Evolutionary conservation across 2,113 vertebrate species (phyloP).

Genomic region (Struthidea cinerea): DNA sequence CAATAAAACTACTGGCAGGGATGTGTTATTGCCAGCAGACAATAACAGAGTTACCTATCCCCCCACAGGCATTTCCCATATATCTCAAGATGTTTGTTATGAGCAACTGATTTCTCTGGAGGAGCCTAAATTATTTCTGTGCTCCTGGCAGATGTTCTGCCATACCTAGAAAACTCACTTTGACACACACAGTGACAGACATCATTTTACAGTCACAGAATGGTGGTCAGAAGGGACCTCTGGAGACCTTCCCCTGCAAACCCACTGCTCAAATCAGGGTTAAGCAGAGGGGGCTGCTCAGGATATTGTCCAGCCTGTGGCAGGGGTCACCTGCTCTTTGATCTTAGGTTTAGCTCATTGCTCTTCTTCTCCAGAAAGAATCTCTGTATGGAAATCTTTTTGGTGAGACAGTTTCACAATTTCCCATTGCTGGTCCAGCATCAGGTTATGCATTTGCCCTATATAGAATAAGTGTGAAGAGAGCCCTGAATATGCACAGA

Average conservation of each 20-base stretch:
- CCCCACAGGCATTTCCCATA: not conserved
- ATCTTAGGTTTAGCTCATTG: not conserved
- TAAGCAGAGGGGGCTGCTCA: not conserved
- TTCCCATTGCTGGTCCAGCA: not conserved
- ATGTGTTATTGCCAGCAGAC: conserved; percentile 11
- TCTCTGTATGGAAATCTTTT: not conserved
- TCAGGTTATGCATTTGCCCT: not conserved
- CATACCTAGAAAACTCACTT: not conserved
- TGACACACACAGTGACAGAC: not conserved
- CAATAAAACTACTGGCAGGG: conserved; percentile 2
- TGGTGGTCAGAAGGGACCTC: not conserved
- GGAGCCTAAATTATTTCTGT: not conserved
- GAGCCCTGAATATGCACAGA: not conserved
- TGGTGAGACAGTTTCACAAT: not conserved
- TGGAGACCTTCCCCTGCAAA: not conserved
- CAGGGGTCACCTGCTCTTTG: not conserved
- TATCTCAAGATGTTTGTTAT: not conserved
- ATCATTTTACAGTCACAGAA: not conserved
- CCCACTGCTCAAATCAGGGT: not conserved
- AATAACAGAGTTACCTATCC: not conserved
- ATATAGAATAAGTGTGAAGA: not conserved
- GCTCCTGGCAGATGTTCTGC: not conserved
- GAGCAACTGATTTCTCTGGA: not conserved
- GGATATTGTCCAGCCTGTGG: not conserved
- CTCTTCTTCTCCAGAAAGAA: not conserved